These are phyloP conservation scores for Alauda arvensis DNA, from an alignment of 2,797 vertebrate genomes.

Conservation along the genomic window DNA sequence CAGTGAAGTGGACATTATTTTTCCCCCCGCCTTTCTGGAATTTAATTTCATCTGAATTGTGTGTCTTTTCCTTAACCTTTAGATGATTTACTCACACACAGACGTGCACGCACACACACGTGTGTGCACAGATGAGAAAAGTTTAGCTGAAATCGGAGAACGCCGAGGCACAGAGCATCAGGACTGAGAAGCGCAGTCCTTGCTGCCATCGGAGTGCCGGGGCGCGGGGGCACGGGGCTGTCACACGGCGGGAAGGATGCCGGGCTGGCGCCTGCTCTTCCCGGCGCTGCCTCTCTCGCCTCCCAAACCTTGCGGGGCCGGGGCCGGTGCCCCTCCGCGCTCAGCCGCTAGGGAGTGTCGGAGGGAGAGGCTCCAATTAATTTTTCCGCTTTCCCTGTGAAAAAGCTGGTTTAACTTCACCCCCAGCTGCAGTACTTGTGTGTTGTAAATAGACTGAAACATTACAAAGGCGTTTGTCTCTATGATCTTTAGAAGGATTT, in stretches of 20 bases:
- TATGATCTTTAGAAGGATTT: slow-evolving; percentile 17
- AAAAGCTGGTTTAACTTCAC: not conserved
- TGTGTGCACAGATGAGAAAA: not conserved
- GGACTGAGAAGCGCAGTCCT: not conserved
- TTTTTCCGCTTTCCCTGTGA: not conserved
- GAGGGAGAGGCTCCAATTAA: slow-evolving; percentile 24
- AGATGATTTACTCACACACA: not conserved
- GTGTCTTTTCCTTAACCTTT: not conserved
- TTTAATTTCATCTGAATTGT: slow-evolving; percentile 22
- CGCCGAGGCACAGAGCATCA: not conserved
- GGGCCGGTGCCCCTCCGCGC: not conserved
- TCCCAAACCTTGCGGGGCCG: not conserved
- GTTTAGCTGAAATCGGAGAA: not conserved
- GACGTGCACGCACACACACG: not conserved
- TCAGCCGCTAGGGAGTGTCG: slow-evolving; percentile 58
- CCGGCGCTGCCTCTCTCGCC: not conserved
- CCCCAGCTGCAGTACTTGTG: not conserved
- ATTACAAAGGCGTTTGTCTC: slow-evolving; percentile 4
- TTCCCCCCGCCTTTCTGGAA: not conserved
- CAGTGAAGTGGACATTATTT: not conserved
- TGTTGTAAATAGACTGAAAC: not conserved
- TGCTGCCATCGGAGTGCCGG: rapidly evolving
- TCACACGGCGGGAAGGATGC: not conserved
- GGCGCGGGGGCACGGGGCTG: not conserved
- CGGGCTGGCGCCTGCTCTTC: not conserved